Percentiles rank a stretch among this genome's conserved stretches.
These are phyloP conservation scores for Hippotragus niger DNA, from an alignment of 2,113 vertebrate species.

Conservation along the genomic window DNA sequence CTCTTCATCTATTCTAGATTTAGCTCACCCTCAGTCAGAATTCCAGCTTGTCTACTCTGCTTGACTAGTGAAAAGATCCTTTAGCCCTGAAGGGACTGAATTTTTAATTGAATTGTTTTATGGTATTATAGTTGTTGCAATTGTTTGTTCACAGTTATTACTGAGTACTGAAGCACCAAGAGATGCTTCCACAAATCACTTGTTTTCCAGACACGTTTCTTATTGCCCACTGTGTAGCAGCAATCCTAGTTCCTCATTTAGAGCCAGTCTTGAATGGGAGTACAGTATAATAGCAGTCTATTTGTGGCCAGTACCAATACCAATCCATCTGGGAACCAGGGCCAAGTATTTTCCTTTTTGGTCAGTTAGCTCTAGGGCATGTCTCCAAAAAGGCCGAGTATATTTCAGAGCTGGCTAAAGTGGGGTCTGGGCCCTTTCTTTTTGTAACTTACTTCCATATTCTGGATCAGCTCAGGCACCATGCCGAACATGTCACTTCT, in stretches of 20 bases:
- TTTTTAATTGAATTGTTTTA: conserved; percentile 19
- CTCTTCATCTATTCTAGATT: not conserved
- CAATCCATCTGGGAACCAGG: not conserved
- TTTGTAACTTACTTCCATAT: not conserved
- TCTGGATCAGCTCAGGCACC: not conserved
- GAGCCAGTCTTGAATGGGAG: not conserved
- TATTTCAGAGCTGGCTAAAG: not conserved
- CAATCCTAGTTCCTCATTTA: not conserved
- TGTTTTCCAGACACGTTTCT: not conserved
- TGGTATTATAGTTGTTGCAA: not conserved
- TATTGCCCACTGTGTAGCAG: not conserved
- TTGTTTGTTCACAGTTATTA: not conserved
- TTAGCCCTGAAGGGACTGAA: not conserved
- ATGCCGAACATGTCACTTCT: not conserved
- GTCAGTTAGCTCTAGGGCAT: not conserved
- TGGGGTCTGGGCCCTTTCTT: not conserved
- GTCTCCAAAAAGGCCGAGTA: not conserved
- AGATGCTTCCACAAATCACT: not conserved
- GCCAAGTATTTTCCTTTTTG: not conserved
- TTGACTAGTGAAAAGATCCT: not conserved
- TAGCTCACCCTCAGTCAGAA: not conserved
- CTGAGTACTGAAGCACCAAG: not conserved
- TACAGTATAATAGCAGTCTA: not conserved
- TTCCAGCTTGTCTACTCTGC: not conserved
- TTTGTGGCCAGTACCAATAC: not conserved